Evolutionary conservation across 2,888 invertebrate genomes (phyloP), one percentile per base, ranked within the genome.

Genomic region (Bombyx huttoni): DNA sequence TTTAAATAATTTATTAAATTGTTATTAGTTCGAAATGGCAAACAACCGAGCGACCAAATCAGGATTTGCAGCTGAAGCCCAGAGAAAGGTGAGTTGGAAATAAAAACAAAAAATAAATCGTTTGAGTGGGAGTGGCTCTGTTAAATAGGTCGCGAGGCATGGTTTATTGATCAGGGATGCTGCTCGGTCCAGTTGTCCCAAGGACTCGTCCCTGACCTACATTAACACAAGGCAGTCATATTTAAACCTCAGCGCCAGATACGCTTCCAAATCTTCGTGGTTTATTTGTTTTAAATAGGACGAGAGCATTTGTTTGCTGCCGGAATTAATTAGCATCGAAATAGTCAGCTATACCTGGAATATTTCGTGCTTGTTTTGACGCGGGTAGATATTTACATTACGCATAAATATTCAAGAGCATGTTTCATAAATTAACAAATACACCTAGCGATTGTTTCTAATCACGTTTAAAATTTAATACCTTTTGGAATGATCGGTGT

Each of bases 11-110:
- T 64, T 69, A 65, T 61, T 66, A 72, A 55, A 67, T 75, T 76
- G 69, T 73, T 71, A 55, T 65, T 68, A 74, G 69, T 75, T 73
- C 64, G 65, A 78, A 65, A 95, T 95, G 95, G 94, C 95, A 66
- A 92, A 90, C 82, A 93, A 94, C 90, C 90, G 96, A 80, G 96
- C 96, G 66, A 90, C 95, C 56, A 96, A 96, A 84, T 95, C 96
- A 73, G 98, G 98, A 92, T 96, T 97, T 90, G 98, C 97, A 67
- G 97, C 97, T 54, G 98, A 98, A 83, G 96, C 97, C 52, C 97
- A 98, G 87, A 92, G 95, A 78, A 98, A 97, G 93, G 98, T 98
- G 85, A 91, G 91, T 64, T 60, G 24, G 24, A 24, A 24, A 24
- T 24, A 24, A 24, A 24, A 24, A 24, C 24, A 24, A 24, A 24